Evolutionary conservation across 1,140 invertebrate species (phyloP).

Genomic region (Lordiphosa stackelbergi): DNA sequence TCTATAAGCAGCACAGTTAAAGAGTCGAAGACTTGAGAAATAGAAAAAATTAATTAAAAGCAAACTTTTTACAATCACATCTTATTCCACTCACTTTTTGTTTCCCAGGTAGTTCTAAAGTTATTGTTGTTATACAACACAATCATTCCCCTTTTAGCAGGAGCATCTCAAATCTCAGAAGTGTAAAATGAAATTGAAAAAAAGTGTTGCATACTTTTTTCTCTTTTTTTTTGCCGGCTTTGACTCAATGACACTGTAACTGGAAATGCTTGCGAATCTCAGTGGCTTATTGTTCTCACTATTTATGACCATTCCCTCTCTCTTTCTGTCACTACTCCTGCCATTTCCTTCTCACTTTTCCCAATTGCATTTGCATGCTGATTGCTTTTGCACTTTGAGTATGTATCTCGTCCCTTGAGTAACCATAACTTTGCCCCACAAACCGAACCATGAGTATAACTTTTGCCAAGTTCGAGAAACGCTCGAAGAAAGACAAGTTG

Average conservation of each 20-base stretch:
- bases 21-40: no score
- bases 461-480: slow-evolving; percentile 34
- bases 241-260: slow-evolving; percentile 25
- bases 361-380: slow-evolving; percentile 61
- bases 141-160: neutral
- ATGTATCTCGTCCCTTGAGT: slow-evolving; percentile 5
- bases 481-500: slow-evolving; percentile 38
- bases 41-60: no score
- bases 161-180: slow-evolving; percentile 14
- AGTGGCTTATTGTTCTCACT: slow-evolving; percentile 42
- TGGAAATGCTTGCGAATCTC: slow-evolving; percentile 9
- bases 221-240: neutral
- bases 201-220: slow-evolving; percentile 17
- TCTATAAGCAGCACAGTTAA: no score
- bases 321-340: slow-evolving; percentile 1
- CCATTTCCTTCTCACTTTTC: slow-evolving; percentile 9
- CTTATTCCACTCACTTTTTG: neutral
- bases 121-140: neutral
- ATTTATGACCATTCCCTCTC: slow-evolving; percentile 13
- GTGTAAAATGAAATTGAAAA: slow-evolving; percentile 33
- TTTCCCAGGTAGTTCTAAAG: neutral
- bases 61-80: no score
- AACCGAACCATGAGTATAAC: slow-evolving; percentile 22
- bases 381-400: slow-evolving; percentile 39
- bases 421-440: slow-evolving; percentile 33